Base-by-base conservation (phyloP, 2,797 vertebrate genomes). In the Myotis planiceps region DNA sequence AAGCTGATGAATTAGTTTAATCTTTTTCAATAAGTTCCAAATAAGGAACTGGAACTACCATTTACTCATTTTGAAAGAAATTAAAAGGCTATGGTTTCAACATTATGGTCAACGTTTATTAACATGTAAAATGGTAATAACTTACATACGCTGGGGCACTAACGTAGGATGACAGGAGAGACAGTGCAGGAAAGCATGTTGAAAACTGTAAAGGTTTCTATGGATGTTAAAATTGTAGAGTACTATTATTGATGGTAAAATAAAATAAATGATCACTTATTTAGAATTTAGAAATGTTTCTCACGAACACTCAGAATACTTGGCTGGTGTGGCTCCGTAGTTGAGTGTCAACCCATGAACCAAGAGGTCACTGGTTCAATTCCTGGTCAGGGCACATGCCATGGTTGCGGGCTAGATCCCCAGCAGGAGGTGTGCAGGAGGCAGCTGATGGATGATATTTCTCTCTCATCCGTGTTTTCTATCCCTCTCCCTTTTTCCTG, bases 11-110 rank as follows among this genome's bases (percentile, higher is more conserved):
- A 51, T 82, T 85, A 71, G 32, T 51, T 51, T 78, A 60, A 92
- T 95, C 25, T 37, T 49, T 87, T 75, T 32, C 16, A 19, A 88
- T 92, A 39, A 14, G 29, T 82, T 68, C 21, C 80, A 88, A 34
- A 12, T 87, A 74, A 78, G 29, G 18, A 32, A 65, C 19, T 65
- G 19, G 29, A 82, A 82, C 34, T 69, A 80, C 32, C 27, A 81
- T n/a, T 90, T 42, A 65, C 9, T 88, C 1, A 81, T 49, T 92
- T 74, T 63, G n/a, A 89, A 90, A 89, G 47, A 78, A 84, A 92
- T 71, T 71, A 84, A 47, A 86, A 78, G 18, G 21, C 34, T 29
- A 18, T 7, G 16, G 29, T 58, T 80, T 89, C 47, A 80, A 78
- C 13, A 76, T 10, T 78, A 18, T 21, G n/a, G 55, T 76, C 76